Evolutionary conservation across 2,888 invertebrate genomes (phyloP), one percentile per base, ranked within the genome.

Genomic region (Merodon equestris): DNA sequence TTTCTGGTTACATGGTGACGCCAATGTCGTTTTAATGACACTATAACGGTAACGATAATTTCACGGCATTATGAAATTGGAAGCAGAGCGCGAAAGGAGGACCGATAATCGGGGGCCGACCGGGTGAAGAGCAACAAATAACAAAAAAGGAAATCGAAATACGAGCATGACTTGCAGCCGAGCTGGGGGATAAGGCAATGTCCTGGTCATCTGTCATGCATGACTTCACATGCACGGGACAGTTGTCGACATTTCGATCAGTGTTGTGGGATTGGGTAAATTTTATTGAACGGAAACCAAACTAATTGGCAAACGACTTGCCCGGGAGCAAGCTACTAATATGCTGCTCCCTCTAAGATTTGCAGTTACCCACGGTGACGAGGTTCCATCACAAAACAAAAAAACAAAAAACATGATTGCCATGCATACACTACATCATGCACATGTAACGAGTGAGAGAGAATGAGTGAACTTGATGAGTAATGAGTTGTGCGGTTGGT

Each of bases 21-120:
- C 13, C 51, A 17, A 47, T 64, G 57, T 57, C 53, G 57, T 64
- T 58, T 64, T 64, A 72, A 72, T 72, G 72, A 38, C 64, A 38
- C 64, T 57, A 51, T 64, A 72, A 64, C 72, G 72, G 72, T 72
- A 72, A 64, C 57, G 64, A 72, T 72, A 57, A 72, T 72, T 72
- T 72, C 64, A 72, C 72, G 72, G 64, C 64, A 38, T 72, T 72
- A 57, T 64, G 72, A 72, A 72, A 72, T 51, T 72, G 72, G 57
- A 51, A 72, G 44, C 72, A 72, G 72, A 64, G 51, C 72, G 72
- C 72, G 44, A 64, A 72, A 58, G 64, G 56, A 64, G 40, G 51
- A 57, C 64, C 36, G 63, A 50, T 44, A 56, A 36, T 56, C 50
- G 19, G 42, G 45, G 18, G 2, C 27, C 54, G 14, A 17, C 13